These are phyloP conservation scores for Brotula barbata DNA, from an alignment of 2,797 vertebrate species.

Conservation along the genomic window DNA sequence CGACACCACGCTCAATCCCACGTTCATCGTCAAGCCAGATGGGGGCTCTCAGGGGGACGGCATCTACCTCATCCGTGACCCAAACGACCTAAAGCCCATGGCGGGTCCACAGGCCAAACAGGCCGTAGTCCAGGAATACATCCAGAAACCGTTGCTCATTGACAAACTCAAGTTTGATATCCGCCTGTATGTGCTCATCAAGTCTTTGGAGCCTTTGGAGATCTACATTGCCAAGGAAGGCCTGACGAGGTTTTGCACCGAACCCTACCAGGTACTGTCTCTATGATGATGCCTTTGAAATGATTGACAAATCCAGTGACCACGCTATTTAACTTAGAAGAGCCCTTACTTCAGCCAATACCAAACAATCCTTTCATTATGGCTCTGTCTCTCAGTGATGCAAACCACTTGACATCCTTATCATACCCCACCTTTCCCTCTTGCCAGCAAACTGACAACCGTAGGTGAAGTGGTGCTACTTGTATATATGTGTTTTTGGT, in stretches of 20 bases:
- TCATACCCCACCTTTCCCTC: too few relatives aligned
- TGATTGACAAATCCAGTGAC: too few relatives aligned
- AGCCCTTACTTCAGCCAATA: too few relatives aligned
- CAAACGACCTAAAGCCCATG: constrained; percentile 82
- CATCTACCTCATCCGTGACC: constrained; percentile 98
- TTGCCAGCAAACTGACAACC: too few relatives aligned
- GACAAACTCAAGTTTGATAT: constrained; percentile 99
- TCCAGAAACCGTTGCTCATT: constrained; percentile 91
- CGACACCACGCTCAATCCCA: constrained; percentile 83
- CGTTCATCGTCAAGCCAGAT: constrained; percentile 97
- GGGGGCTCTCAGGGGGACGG: constrained; percentile 96
- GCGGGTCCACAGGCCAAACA: constrained; percentile 84
- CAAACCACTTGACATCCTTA: too few relatives aligned
- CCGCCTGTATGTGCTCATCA: constrained; percentile 93
- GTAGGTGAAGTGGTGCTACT: too few relatives aligned
- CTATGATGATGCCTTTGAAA: background rate
- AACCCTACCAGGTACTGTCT: constrained; percentile 90
- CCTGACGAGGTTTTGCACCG: constrained; percentile 95
- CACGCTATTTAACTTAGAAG: too few relatives aligned
- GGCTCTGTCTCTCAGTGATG: too few relatives aligned
- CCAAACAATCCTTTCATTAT: too few relatives aligned
- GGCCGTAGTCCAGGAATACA: constrained; percentile 94
- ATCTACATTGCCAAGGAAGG: constrained; percentile 98
- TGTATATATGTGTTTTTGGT: too few relatives aligned
- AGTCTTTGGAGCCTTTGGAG: constrained; percentile 92